A percentile compares a stretch with the other conserved stretches of the same genome.
These are phyloP conservation scores for Scaptodrosophila lebanonensis DNA, from an alignment of 1,140 invertebrate genomes.

Conservation along the genomic window DNA sequence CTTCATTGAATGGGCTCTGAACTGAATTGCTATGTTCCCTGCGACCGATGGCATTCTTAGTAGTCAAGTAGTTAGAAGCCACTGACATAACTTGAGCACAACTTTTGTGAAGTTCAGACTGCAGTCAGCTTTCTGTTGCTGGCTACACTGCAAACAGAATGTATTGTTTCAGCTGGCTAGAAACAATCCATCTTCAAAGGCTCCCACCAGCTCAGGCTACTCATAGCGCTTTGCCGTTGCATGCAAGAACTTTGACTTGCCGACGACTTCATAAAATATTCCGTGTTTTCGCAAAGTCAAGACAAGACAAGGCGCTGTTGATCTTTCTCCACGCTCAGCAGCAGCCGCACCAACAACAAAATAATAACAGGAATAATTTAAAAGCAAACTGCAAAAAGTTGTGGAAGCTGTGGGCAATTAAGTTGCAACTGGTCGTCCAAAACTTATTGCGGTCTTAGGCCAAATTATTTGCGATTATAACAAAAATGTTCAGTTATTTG, in stretches of 20 bases:
- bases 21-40: too few relatives aligned
- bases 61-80: background rate
- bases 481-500: too few relatives aligned
- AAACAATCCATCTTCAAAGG: background rate
- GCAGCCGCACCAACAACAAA: background rate
- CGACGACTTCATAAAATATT: conserved; percentile 36
- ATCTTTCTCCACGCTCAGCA: background rate
- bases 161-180: conserved; percentile 45
- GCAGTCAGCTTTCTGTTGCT: background rate
- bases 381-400: too few relatives aligned
- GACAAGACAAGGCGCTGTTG: background rate
- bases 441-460: too few relatives aligned
- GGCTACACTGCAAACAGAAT: conserved; percentile 2
- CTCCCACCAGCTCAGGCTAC: too few relatives aligned
- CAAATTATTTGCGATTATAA: too few relatives aligned
- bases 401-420: too few relatives aligned
- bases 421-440: too few relatives aligned
- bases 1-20: too few relatives aligned
- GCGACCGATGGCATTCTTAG: too few relatives aligned
- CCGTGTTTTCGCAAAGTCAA: conserved; percentile 18
- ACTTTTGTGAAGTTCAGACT: conserved; percentile 10
- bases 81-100: too few relatives aligned
- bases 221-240: conserved; percentile 18
- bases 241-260: conserved; percentile 34
- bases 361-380: background rate